Conservation (phyloP, 2,888 invertebrate species). For the Opisthograptis luteolata region DNA sequence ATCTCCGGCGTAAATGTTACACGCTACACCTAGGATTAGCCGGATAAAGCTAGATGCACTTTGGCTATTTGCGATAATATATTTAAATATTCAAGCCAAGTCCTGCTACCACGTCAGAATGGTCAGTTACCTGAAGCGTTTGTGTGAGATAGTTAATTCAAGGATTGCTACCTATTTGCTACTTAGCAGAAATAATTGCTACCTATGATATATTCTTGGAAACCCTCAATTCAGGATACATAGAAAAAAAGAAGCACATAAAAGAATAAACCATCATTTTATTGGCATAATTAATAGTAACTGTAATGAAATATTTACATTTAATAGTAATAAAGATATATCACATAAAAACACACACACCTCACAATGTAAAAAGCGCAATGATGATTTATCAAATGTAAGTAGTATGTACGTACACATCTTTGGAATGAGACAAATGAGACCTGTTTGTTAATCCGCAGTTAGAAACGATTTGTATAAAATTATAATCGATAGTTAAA, state of each 20-base stretch:
- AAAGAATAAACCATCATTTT: conserved; percentile 81
- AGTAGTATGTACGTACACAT: conserved; percentile 33
- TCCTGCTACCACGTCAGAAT: too few species aligned
- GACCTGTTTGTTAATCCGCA: conserved; percentile 21
- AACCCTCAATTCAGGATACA: background rate
- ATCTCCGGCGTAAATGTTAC: too few species aligned
- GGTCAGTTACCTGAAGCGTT: too few species aligned
- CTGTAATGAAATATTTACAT: conserved; percentile 76
- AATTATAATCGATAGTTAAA: background rate
- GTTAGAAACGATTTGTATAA: conserved; percentile 5
- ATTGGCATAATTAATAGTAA: conserved; percentile 73
- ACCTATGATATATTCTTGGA: background rate
- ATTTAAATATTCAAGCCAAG: too few species aligned
- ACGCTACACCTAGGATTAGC: too few species aligned
- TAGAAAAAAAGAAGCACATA: conserved; percentile 52
- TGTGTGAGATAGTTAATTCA: too few species aligned
- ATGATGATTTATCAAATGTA: conserved; percentile 42
- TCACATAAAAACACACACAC: conserved; percentile 82
- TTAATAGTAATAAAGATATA: conserved; percentile 76
- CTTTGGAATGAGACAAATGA: conserved; percentile 41
- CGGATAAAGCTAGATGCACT: too few species aligned
- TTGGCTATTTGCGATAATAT: too few species aligned
- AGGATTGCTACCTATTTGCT: too few species aligned
- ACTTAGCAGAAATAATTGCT: too few species aligned
- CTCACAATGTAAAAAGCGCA: conserved; percentile 68